These are phyloP conservation scores for Oegoconia quadripuncta DNA, from an alignment of 2,888 invertebrate genomes.

Conservation along the genomic window DNA sequence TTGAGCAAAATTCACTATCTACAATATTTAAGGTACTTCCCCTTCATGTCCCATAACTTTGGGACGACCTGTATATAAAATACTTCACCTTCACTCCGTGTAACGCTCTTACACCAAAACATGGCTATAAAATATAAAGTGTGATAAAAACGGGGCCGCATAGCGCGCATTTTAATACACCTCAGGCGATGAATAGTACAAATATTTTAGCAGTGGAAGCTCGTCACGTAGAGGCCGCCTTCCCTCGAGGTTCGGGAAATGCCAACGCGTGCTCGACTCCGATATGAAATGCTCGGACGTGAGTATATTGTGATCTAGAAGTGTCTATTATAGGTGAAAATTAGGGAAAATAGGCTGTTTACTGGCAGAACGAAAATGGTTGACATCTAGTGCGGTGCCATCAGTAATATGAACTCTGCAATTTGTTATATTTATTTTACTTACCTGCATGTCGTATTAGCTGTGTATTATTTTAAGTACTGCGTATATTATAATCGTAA, in stretches of 20 bases:
- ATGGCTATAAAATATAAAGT: slow-evolving; percentile 26
- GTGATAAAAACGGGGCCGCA: slow-evolving; percentile 35
- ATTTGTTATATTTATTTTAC: too few relatives aligned
- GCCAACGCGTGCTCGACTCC: slow-evolving; percentile 58
- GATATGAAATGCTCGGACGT: slow-evolving; percentile 60
- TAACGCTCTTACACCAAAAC: slow-evolving; percentile 2
- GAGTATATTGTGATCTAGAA: slow-evolving; percentile 22
- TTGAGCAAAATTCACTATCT: too few relatives aligned
- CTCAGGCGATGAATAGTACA: slow-evolving; percentile 65
- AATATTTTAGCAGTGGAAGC: slow-evolving; percentile 57
- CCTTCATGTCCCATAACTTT: too few relatives aligned
- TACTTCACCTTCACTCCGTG: background rate
- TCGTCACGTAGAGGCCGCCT: slow-evolving; percentile 54
- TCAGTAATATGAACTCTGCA: slow-evolving; percentile 26
- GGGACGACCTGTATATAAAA: too few relatives aligned
- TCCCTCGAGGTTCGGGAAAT: slow-evolving; percentile 36
- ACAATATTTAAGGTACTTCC: too few relatives aligned
- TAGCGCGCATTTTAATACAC: slow-evolving; percentile 62
- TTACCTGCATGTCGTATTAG: too few relatives aligned
- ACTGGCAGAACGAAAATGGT: background rate
- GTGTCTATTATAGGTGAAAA: background rate
- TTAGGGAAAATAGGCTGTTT: background rate
- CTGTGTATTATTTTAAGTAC: too few relatives aligned
- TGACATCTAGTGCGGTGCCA: slow-evolving; percentile 2
- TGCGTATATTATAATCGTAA: too few relatives aligned